Evolutionary conservation across 2,797 vertebrate species (phyloP).

Genomic region (Vespertilio murinus): DNA sequence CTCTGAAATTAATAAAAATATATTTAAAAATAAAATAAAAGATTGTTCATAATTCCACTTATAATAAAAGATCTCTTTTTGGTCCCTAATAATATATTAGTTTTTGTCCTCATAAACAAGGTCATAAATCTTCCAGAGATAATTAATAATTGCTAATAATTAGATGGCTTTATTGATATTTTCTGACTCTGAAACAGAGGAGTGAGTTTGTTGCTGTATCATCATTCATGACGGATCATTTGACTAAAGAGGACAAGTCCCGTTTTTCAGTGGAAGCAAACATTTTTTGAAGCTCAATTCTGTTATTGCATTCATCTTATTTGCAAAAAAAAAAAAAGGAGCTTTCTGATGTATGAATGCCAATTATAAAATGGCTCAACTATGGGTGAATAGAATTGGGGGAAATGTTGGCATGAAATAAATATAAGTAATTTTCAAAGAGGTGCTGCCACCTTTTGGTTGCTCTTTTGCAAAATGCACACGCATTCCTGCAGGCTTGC

Average conservation of each 20-base stretch:
- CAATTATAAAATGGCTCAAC: background rate
- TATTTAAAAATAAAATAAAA: background rate
- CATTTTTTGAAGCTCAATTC: background rate
- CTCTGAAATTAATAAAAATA: no score
- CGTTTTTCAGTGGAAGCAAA: background rate
- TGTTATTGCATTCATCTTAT: background rate
- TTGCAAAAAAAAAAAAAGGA: background rate
- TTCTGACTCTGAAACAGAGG: background rate
- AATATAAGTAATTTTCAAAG: conserved; percentile 73
- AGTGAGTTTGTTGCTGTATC: background rate
- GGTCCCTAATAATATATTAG: background rate
- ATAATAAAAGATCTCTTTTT: background rate
- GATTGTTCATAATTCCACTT: background rate
- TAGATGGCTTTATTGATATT: background rate
- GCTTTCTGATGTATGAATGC: background rate
- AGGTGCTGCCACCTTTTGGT: conserved; percentile 83
- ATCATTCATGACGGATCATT: background rate
- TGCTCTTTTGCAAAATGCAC: background rate
- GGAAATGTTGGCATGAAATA: background rate
- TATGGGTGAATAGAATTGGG: background rate
- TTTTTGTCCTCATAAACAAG: background rate
- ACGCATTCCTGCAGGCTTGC: background rate
- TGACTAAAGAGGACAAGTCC: background rate
- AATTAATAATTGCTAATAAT: background rate
- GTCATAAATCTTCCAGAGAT: background rate